Conservation (phyloP, 2,113 vertebrate genomes). For the Formicarius rufipectus region DNA sequence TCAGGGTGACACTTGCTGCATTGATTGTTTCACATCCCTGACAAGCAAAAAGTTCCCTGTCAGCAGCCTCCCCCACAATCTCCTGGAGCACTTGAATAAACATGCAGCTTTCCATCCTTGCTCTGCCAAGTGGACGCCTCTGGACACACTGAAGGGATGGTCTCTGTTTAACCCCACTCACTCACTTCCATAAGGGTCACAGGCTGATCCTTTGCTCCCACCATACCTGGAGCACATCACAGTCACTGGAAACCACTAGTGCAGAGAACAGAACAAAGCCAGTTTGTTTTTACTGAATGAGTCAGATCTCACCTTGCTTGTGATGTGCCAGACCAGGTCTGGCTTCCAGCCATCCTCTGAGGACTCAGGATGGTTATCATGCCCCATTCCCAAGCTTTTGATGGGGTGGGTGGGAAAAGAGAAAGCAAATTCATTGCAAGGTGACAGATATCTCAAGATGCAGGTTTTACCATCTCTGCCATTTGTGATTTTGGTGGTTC, state of each 20-base stretch:
- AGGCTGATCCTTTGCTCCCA: neutral
- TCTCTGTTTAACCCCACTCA: neutral
- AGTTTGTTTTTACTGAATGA: neutral
- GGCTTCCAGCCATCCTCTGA: neutral
- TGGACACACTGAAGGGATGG: neutral
- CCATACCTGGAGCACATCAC: neutral
- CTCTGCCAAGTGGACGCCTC: neutral
- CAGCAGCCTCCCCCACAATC: neutral
- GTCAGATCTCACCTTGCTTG: neutral
- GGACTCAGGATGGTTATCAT: neutral
- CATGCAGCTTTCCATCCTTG: neutral
- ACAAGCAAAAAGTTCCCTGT: neutral
- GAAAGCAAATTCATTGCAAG: neutral
- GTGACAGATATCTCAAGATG: neutral
- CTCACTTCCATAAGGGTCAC: neutral
- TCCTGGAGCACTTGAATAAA: neutral
- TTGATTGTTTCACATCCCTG: neutral
- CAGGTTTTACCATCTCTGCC: neutral
- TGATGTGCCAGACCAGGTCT: neutral
- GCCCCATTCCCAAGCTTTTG: neutral
- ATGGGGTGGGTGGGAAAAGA: neutral
- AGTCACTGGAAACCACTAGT: neutral
- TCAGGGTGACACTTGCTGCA: neutral
- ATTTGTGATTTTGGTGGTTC: neutral
- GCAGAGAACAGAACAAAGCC: neutral